Evolutionary conservation across 2,113 vertebrate genomes (phyloP).

Genomic region (Sclerurus mexicanus): DNA sequence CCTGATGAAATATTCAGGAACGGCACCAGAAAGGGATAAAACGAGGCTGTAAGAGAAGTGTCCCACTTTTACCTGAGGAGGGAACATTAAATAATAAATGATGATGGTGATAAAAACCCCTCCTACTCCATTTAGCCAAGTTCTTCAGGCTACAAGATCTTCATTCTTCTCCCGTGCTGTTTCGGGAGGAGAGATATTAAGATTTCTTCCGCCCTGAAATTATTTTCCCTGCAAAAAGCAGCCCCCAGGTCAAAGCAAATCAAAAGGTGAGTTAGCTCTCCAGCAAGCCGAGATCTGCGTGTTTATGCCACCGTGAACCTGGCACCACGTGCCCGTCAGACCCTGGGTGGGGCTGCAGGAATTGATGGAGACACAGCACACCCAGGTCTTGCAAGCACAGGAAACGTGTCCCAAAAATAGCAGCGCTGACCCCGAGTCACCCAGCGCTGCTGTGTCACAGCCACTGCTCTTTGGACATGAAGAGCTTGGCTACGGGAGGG

Average conservation of each 20-base stretch:
- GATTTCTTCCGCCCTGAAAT: not conserved
- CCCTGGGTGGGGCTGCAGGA: slow-evolving; percentile 2
- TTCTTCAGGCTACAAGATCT: not conserved
- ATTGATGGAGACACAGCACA: not conserved
- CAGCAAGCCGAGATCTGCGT: not conserved
- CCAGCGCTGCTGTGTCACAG: not conserved
- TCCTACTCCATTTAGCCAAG: not conserved
- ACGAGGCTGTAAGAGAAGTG: not conserved
- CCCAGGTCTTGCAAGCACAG: not conserved
- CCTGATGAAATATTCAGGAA: not conserved
- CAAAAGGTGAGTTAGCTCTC: not conserved
- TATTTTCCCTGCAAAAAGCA: not conserved
- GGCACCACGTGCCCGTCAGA: not conserved
- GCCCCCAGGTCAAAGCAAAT: not conserved
- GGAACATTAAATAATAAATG: not conserved
- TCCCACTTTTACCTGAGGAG: not conserved
- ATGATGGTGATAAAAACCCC: fast-evolving
- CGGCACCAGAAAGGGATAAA: not conserved
- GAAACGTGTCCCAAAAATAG: not conserved
- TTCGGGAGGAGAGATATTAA: not conserved
- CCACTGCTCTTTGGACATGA: not conserved
- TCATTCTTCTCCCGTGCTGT: not conserved
- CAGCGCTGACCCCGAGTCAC: not conserved
- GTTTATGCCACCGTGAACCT: not conserved
- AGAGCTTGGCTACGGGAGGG: not conserved